A percentile compares a stretch with the other conserved stretches of the same genome.
phyloP scores from a whole-genome alignment of 2,797 vertebrate genomes.

The Momotus momota region DNA sequence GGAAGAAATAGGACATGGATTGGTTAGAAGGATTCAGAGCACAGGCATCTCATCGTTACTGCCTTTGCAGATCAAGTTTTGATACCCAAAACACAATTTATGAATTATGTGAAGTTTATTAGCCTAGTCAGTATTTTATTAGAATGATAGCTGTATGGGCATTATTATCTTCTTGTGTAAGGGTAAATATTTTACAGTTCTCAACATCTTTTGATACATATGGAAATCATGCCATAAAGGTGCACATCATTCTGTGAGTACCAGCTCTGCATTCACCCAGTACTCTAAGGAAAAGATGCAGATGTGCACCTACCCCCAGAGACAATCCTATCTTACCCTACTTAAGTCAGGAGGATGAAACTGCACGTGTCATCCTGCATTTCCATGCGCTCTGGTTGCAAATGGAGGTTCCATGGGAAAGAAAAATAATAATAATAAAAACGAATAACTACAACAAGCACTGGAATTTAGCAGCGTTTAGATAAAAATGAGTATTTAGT shows the following conservation, averaged over 20 bases:
- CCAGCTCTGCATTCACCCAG: neutral
- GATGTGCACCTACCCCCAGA: neutral
- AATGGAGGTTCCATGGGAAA: neutral
- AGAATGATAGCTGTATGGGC: neutral
- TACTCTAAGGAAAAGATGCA: neutral
- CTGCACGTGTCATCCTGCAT: accelerated
- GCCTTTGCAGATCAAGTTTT: neutral
- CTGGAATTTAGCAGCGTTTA: neutral
- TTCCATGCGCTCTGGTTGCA: neutral
- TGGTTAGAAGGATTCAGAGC: neutral
- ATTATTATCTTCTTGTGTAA: neutral
- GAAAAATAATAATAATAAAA: neutral
- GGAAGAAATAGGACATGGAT: no score
- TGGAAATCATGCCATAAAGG: neutral
- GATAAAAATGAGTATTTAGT: neutral
- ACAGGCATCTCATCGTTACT: neutral
- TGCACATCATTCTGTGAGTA: neutral
- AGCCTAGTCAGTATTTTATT: neutral
- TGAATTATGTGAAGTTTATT: neutral
- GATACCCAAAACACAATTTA: neutral
- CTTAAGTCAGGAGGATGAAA: neutral
- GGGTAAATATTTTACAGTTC: neutral
- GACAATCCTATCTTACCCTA: neutral
- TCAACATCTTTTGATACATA: accelerated
- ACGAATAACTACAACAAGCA: neutral